Conservation (phyloP, 2,888 invertebrate genomes). For the Andrena dorsata region DNA sequence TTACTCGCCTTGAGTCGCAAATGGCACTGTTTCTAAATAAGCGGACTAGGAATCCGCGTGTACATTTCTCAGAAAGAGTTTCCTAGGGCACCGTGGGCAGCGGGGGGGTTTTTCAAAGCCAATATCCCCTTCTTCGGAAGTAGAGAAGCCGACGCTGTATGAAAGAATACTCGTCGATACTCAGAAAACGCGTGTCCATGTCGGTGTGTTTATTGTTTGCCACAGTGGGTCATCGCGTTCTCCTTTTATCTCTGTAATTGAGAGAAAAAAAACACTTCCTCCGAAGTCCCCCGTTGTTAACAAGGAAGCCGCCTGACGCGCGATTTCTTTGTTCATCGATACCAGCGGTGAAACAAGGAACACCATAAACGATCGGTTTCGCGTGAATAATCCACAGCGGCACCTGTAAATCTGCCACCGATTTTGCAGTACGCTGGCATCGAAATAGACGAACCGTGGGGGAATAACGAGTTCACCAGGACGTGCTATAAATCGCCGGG, state of each 20-base stretch:
- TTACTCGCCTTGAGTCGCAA: constrained; percentile 42
- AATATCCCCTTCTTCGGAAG: too few relatives aligned
- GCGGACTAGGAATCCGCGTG: neutral
- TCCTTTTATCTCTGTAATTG: neutral
- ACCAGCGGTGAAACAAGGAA: constrained; percentile 24
- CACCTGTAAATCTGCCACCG: too few relatives aligned
- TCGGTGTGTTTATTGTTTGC: neutral
- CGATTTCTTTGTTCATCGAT: constrained; percentile 31
- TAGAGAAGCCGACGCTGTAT: neutral
- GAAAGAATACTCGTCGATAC: neutral
- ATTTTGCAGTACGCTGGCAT: neutral
- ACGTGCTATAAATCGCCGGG: constrained; percentile 23
- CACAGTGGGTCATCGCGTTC: neutral
- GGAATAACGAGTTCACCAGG: constrained; percentile 19
- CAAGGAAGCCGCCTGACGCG: neutral
- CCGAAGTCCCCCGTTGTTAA: neutral
- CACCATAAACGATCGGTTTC: neutral
- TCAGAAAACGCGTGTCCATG: neutral
- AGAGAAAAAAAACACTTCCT: neutral
- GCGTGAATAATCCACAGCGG: neutral
- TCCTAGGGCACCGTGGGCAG: neutral
- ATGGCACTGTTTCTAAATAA: constrained; percentile 43
- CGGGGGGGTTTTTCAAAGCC: too few relatives aligned
- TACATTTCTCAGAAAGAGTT: constrained; percentile 5
- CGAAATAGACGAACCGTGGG: constrained; percentile 6